A percentile compares a stretch with the other conserved stretches of the same genome.
Evolutionary conservation across 2,113 vertebrate genomes (phyloP).

Genomic region (Craseonycteris thonglongyai): DNA sequence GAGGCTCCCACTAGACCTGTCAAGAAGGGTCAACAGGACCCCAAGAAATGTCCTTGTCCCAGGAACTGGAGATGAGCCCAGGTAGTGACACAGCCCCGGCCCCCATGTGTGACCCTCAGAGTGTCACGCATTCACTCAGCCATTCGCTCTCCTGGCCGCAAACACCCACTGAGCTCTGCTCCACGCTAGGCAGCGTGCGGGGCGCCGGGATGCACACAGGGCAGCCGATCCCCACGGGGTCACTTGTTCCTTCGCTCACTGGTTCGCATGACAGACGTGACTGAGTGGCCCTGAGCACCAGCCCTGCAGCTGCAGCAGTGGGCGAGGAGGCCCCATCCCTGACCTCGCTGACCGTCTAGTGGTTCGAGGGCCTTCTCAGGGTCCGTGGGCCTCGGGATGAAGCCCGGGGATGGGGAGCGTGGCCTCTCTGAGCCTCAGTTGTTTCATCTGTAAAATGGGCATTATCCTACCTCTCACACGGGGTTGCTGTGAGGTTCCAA

Average conservation of each 20-base stretch:
- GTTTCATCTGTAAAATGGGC: background rate
- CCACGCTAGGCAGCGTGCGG: no score
- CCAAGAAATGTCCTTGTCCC: background rate
- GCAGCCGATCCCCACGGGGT: background rate
- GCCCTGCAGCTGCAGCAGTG: background rate
- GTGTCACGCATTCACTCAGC: rapidly evolving
- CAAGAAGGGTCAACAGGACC: background rate
- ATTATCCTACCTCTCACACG: background rate
- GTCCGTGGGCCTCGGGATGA: background rate
- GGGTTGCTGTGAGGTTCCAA: background rate
- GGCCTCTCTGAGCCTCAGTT: background rate
- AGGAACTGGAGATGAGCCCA: background rate
- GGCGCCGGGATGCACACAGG: rapidly evolving
- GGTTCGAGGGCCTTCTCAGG: background rate
- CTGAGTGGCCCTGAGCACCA: background rate
- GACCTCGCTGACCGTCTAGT: background rate
- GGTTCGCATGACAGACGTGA: background rate
- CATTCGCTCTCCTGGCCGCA: background rate
- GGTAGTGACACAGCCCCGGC: background rate
- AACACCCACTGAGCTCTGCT: background rate
- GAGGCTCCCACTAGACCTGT: background rate
- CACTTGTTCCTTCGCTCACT: background rate
- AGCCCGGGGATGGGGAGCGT: background rate
- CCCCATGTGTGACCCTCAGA: background rate
- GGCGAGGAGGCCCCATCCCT: background rate